These are phyloP conservation scores for Diachasma alloeum DNA, from an alignment of 1,140 invertebrate species.

Conservation along the genomic window DNA sequence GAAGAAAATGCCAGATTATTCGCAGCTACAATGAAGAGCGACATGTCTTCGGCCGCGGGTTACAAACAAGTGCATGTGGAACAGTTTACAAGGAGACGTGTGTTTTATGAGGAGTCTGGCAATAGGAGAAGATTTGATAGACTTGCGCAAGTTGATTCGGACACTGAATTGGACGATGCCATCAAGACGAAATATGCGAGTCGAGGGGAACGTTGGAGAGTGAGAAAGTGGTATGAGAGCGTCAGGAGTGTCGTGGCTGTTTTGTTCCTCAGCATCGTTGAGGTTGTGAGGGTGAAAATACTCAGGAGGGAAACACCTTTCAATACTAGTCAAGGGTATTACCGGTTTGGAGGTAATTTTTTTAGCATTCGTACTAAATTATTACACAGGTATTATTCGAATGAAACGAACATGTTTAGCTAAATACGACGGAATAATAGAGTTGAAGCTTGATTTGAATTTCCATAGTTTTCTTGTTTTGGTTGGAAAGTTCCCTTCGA, in stretches of 20 bases:
- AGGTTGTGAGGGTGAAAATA: slow-evolving; percentile 43
- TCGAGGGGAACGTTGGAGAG: slow-evolving; percentile 30
- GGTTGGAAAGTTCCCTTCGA: no score
- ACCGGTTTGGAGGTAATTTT: slow-evolving; percentile 41
- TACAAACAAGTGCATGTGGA: slow-evolving; percentile 47
- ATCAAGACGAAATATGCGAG: slow-evolving; percentile 23
- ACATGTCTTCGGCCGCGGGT: slow-evolving; percentile 24
- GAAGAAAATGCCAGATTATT: slow-evolving; percentile 32
- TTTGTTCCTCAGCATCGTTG: slow-evolving; percentile 36
- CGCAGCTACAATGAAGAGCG: slow-evolving; percentile 21
- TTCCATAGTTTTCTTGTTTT: no score
- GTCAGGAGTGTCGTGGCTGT: slow-evolving; percentile 29
- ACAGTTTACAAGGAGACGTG: slow-evolving; percentile 36
- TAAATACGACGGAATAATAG: no score
- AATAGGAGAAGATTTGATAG: slow-evolving; percentile 21
- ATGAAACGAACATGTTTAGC: no score
- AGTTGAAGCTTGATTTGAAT: no score
- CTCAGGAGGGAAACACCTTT: slow-evolving; percentile 36
- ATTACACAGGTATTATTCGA: neutral
- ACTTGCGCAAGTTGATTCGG: slow-evolving; percentile 46
- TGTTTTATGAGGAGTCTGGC: slow-evolving; percentile 37
- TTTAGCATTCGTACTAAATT: neutral
- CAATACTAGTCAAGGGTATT: slow-evolving; percentile 42
- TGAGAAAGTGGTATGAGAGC: slow-evolving; percentile 36
- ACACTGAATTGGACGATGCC: slow-evolving; percentile 48